Evolutionary conservation across 1,140 invertebrate species (phyloP).

Genomic region (Drepana arcuata): DNA sequence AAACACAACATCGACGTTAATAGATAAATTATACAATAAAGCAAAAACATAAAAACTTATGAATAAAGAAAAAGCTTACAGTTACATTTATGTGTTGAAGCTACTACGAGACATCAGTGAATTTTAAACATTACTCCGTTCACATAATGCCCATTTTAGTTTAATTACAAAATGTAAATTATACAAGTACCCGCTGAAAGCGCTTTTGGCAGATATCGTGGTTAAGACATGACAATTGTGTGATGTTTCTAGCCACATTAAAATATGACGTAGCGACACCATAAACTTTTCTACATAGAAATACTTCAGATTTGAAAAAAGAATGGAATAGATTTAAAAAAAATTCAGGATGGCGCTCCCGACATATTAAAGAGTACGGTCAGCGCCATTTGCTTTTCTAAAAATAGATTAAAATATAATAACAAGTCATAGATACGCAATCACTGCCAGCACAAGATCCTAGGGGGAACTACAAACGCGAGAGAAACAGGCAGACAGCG

Average conservation of each 20-base stretch:
- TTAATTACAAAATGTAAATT: too few species aligned
- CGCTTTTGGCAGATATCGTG: too few species aligned
- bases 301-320: slow-evolving; percentile 3
- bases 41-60: too few species aligned
- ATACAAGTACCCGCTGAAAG: too few species aligned
- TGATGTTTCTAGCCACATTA: slow-evolving; percentile 18
- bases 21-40: too few species aligned
- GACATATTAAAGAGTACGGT: slow-evolving; percentile 24
- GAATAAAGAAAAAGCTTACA: too few species aligned
- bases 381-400: slow-evolving; percentile 54
- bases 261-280: slow-evolving; percentile 37
- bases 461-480: slow-evolving; percentile 8
- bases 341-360: slow-evolving; percentile 60
- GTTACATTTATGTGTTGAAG: too few species aligned
- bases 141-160: too few species aligned
- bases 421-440: slow-evolving; percentile 24
- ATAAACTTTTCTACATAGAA: slow-evolving; percentile 29
- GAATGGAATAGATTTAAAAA: slow-evolving; percentile 5
- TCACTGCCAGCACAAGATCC: slow-evolving; percentile 46
- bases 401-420: slow-evolving; percentile 4
- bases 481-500: slow-evolving; percentile 35
- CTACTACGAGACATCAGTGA: too few species aligned
- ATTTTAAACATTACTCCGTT: too few species aligned
- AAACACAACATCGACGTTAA: too few species aligned
- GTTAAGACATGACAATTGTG: slow-evolving; percentile 8